Evolutionary conservation across 2,888 invertebrate genomes (phyloP).

Genomic region (Mantis religiosa): DNA sequence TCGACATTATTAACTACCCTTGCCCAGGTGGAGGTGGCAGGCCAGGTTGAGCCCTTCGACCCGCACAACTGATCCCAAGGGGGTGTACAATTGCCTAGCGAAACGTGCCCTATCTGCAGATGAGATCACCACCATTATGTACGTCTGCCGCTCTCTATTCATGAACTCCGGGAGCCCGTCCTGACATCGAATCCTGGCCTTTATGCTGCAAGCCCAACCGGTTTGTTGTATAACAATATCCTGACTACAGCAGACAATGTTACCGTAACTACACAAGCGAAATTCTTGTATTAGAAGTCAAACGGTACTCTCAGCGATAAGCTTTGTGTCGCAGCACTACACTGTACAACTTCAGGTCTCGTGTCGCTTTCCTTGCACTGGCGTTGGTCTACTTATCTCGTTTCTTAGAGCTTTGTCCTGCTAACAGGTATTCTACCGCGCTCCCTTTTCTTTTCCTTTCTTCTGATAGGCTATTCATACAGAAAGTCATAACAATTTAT

Average conservation of each 20-base stretch:
- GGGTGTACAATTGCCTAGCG: background rate
- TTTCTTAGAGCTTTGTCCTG: too few species aligned
- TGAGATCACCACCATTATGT: background rate
- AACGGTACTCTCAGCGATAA: background rate
- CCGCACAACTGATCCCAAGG: background rate
- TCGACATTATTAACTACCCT: background rate
- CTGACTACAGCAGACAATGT: background rate
- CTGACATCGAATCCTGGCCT: background rate
- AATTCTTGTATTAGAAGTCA: background rate
- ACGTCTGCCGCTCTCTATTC: background rate
- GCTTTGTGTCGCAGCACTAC: background rate
- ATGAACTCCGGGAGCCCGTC: background rate
- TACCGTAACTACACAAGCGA: background rate
- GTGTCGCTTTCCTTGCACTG: too few species aligned
- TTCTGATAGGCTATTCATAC: too few species aligned
- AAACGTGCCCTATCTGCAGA: background rate
- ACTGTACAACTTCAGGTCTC: background rate
- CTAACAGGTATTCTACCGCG: too few species aligned
- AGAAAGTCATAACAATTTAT: too few species aligned
- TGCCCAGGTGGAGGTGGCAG: background rate
- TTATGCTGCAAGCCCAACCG: background rate
- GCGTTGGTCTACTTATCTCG: too few species aligned
- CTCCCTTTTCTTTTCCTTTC: too few species aligned
- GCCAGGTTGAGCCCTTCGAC: background rate
- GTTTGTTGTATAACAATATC: background rate